Conservation (phyloP, 2,797 vertebrate species). For the Alosa sapidissima region DNA sequence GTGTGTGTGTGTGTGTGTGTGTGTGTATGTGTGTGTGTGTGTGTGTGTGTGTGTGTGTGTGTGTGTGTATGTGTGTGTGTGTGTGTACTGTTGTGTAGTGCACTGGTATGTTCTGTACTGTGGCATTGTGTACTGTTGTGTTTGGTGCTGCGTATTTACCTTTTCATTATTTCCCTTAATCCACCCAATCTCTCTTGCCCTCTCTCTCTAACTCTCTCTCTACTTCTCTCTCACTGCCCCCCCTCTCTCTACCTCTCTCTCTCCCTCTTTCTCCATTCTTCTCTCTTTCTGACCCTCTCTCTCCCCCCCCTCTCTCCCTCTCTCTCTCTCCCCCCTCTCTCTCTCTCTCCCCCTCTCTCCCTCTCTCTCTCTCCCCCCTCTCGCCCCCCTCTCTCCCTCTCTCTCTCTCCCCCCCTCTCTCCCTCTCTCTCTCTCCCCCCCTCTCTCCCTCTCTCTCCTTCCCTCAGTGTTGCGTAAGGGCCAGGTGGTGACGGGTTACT, state of each 20-base stretch:
- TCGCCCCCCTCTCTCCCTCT: too few species aligned
- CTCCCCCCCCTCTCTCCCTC: neutral
- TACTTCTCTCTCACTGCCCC: neutral
- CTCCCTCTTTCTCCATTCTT: neutral
- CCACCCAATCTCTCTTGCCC: neutral
- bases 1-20: neutral
- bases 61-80: too few species aligned
- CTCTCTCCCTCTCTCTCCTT: neutral
- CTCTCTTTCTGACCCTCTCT: neutral
- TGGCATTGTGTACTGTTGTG: neutral
- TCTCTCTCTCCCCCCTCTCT: neutral
- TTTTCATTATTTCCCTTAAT: neutral
- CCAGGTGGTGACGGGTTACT: slow-evolving; percentile 87
- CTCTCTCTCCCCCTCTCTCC: neutral
- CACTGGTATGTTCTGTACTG: neutral
- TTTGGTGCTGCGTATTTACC: neutral
- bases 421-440: neutral
- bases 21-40: too few species aligned
- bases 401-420: neutral
- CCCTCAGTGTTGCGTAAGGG: slow-evolving; percentile 86
- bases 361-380: neutral
- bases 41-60: neutral
- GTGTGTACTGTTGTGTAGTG: too few species aligned
- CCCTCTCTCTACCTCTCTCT: too few species aligned
- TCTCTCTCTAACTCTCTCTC: neutral